Evolutionary conservation across 2,888 invertebrate genomes (phyloP).

Genomic region (Embidobia sp.): DNA sequence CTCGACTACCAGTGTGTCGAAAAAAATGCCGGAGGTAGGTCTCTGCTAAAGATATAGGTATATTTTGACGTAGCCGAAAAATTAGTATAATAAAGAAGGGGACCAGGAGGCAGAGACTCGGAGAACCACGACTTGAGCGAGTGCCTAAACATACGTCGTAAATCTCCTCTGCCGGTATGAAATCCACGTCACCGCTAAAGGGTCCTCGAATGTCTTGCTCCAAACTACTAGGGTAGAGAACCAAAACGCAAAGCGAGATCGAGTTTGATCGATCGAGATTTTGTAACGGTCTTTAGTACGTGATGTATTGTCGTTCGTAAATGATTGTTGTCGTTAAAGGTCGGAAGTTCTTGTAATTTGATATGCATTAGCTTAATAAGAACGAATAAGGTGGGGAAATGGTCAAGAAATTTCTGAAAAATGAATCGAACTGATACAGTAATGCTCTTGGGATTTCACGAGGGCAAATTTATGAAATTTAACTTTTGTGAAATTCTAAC

Average conservation of each 20-base stretch:
- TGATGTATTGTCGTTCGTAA: constrained; percentile 28
- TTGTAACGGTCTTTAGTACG: constrained; percentile 44
- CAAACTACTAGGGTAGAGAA: constrained; percentile 42
- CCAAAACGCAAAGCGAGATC: constrained; percentile 25
- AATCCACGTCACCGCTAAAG: constrained; percentile 45
- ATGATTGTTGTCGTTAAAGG: constrained; percentile 19
- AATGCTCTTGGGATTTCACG: too few relatives aligned
- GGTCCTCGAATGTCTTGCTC: constrained; percentile 52
- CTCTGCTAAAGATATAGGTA: constrained; percentile 58
- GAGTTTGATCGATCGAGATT: constrained; percentile 50
- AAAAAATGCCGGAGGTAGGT: constrained; percentile 74
- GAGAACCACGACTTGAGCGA: constrained; percentile 66
- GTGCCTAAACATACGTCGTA: constrained; percentile 80
- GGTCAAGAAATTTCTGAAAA: constrained; percentile 3
- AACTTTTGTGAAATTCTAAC: too few relatives aligned
- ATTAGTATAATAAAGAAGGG: constrained; percentile 80
- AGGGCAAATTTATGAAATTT: too few relatives aligned
- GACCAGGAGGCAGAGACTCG: constrained; percentile 68
- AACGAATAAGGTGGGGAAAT: constrained; percentile 11
- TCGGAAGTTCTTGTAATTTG: constrained; percentile 52
- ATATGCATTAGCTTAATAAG: constrained; percentile 42
- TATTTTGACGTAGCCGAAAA: constrained; percentile 80
- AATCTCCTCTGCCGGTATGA: constrained; percentile 70
- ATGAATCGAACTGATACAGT: neutral
- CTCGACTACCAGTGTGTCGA: constrained; percentile 77